Evolutionary conservation across 2,113 vertebrate species (phyloP).

Genomic region (Rissa tridactyla): DNA sequence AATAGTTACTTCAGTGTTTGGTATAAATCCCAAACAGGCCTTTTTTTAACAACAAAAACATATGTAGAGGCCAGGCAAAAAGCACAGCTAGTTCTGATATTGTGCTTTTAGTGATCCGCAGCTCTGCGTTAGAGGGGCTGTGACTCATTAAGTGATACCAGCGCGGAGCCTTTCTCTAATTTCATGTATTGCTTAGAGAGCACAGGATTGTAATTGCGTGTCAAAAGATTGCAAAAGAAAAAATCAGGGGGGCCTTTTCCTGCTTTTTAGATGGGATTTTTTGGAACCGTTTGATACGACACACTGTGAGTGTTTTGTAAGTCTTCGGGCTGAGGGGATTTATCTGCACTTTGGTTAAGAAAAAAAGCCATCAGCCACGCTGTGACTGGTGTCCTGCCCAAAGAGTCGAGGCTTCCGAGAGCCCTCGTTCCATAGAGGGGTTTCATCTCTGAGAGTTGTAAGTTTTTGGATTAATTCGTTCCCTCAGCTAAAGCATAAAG

Average conservation of each 20-base stretch:
- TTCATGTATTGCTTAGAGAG: background rate
- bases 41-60: constrained; percentile 34
- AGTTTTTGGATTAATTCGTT: background rate
- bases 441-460: background rate
- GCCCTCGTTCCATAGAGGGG: rapidly evolving
- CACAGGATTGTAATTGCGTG: rapidly evolving
- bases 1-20: constrained; percentile 16
- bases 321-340: background rate
- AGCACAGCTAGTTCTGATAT: constrained; percentile 41
- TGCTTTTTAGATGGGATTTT: background rate
- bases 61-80: background rate
- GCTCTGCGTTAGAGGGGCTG: background rate
- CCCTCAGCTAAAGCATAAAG: background rate
- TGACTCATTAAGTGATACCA: background rate
- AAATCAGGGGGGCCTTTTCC: background rate
- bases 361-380: rapidly evolving
- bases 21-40: background rate
- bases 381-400: background rate
- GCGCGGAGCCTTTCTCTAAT: background rate
- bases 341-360: background rate
- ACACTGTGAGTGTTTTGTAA: background rate
- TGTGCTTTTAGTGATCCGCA: constrained; percentile 6
- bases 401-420: background rate
- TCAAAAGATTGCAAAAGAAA: background rate
- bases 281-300: rapidly evolving